Conservation (phyloP, 2,888 invertebrate species). For the Aspidiotus destructor region DNA sequence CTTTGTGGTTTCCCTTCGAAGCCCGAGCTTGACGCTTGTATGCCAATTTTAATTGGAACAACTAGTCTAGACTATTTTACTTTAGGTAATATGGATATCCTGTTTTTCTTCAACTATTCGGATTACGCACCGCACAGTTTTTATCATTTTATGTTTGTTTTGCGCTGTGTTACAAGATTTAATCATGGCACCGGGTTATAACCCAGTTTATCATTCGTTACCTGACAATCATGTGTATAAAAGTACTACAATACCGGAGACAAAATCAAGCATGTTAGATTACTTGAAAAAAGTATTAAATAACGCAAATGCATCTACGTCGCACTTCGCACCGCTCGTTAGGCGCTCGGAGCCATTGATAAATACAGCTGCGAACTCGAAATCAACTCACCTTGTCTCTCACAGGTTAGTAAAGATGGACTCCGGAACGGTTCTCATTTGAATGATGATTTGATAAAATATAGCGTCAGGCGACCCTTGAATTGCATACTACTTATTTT, state of each 20-base stretch:
- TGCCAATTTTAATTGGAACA: too few species aligned
- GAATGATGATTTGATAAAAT: too few species aligned
- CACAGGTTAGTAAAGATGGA: constrained; percentile 22
- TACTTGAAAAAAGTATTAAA: constrained; percentile 30
- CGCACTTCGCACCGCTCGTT: constrained; percentile 28
- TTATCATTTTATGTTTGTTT: constrained; percentile 20
- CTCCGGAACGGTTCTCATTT: too few species aligned
- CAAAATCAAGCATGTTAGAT: constrained; percentile 28
- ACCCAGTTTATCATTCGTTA: constrained; percentile 29
- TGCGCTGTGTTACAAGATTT: constrained; percentile 29
- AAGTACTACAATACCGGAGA: constrained; percentile 32
- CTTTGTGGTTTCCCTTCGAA: too few species aligned
- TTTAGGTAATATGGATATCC: too few species aligned
- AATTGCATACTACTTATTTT: too few species aligned
- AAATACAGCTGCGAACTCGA: constrained; percentile 20
- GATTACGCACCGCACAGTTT: constrained; percentile 26
- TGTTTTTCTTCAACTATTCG: too few species aligned
- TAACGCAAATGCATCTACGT: constrained; percentile 25
- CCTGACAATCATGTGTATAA: constrained; percentile 33
- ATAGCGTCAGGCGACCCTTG: too few species aligned
- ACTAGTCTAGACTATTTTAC: too few species aligned
- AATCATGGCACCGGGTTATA: constrained; percentile 31
- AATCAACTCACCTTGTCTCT: constrained; percentile 13
- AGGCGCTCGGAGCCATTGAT: constrained; percentile 32
- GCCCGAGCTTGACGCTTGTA: too few species aligned